These are phyloP conservation scores for Thomomys bottae DNA, from an alignment of 2,113 vertebrate genomes.

Conservation along the genomic window DNA sequence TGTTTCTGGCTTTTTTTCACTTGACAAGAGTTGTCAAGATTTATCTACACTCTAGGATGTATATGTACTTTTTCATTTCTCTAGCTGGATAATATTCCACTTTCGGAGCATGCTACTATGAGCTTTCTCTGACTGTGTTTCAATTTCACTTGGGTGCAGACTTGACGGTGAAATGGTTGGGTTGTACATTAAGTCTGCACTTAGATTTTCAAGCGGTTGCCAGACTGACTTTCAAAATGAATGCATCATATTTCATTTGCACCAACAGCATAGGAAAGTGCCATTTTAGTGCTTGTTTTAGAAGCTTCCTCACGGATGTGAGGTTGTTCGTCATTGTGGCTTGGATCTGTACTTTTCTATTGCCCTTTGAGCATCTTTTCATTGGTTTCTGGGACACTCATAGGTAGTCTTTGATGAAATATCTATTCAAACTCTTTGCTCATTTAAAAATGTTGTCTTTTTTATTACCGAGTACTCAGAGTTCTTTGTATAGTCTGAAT, in stretches of 20 bases:
- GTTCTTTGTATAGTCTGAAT: neutral
- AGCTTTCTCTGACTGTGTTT: neutral
- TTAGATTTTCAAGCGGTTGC: neutral
- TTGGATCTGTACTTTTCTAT: neutral
- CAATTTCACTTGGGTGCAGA: neutral
- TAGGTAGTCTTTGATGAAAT: slow-evolving; percentile 6
- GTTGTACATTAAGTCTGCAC: neutral
- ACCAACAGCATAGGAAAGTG: no score
- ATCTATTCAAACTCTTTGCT: neutral
- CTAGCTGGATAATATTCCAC: neutral
- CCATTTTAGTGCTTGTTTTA: neutral
- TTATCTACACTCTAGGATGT: neutral
- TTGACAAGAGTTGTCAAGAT: neutral
- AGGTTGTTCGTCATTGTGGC: neutral
- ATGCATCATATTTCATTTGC: neutral
- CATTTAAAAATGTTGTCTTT: neutral
- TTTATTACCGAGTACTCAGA: neutral
- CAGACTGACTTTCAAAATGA: neutral
- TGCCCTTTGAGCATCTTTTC: neutral
- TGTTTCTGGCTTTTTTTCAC: neutral
- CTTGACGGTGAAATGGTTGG: neutral
- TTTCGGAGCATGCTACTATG: neutral
- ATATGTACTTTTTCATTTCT: neutral
- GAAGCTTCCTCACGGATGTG: neutral
- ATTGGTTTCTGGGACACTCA: neutral